These are phyloP conservation scores for Encarsia formosa DNA, from an alignment of 2,888 invertebrate species.

Conservation along the genomic window DNA sequence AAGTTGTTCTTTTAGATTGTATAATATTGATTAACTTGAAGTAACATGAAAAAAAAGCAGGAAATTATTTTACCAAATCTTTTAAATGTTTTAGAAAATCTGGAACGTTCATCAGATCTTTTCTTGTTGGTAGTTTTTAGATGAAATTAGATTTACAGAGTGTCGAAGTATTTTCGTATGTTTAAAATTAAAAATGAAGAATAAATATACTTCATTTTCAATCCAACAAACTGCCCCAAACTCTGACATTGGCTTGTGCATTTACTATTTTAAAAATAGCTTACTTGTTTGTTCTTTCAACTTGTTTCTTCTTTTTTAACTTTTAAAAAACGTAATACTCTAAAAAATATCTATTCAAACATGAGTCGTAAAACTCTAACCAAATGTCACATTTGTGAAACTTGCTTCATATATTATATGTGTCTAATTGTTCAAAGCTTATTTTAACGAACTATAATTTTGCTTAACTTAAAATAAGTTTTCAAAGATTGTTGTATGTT, in stretches of 20 bases:
- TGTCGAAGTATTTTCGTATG: neutral
- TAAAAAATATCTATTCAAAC: too few relatives aligned
- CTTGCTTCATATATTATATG: too few relatives aligned
- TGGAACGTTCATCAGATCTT: too few relatives aligned
- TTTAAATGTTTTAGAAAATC: neutral
- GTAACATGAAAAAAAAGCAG: too few relatives aligned
- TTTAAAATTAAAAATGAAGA: neutral
- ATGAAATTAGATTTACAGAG: conserved; percentile 5
- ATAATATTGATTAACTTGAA: too few relatives aligned
- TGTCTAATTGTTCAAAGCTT: neutral
- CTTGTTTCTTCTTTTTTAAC: too few relatives aligned
- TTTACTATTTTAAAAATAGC: neutral
- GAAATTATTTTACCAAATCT: neutral
- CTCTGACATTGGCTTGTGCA: neutral
- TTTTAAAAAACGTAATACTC: too few relatives aligned
- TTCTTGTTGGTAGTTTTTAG: conserved; percentile 4
- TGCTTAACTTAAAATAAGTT: neutral
- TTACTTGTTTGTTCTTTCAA: neutral
- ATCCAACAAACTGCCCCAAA: neutral
- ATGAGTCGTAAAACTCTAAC: too few relatives aligned
- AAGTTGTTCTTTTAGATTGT: too few relatives aligned
- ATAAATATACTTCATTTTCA: neutral
- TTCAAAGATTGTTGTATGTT: too few relatives aligned
- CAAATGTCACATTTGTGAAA: too few relatives aligned
- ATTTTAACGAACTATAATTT: neutral